Conservation (phyloP, 2,888 invertebrate species). For the Gerris lacustris region DNA sequence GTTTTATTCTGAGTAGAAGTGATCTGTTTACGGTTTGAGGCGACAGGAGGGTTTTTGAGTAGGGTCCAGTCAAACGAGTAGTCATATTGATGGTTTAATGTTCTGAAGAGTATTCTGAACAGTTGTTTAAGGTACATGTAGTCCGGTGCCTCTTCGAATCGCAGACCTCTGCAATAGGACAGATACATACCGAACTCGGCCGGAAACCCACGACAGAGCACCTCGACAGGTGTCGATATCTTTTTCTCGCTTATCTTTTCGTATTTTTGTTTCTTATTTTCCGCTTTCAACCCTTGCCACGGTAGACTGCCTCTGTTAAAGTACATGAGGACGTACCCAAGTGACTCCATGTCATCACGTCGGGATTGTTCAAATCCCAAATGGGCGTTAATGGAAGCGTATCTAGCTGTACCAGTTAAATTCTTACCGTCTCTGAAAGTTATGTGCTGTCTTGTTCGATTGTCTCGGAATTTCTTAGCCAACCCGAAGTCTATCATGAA, state of each 20-base stretch:
- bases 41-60: not conserved
- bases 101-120: not conserved
- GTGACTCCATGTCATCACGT: slow-evolving; percentile 97
- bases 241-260: not conserved
- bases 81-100: not conserved
- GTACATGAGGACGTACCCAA: slow-evolving; percentile 99
- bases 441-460: not conserved
- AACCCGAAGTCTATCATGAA: slow-evolving; percentile 11
- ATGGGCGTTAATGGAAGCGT: slow-evolving; percentile 10
- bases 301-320: slow-evolving; percentile 66
- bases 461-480: not conserved
- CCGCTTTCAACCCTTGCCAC: slow-evolving; percentile 52
- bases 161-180: not conserved
- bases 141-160: not conserved
- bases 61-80: not conserved
- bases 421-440: not conserved
- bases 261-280: not conserved
- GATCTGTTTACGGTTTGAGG: not conserved
- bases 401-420: slow-evolving; percentile 11
- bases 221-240: not conserved
- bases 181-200: not conserved
- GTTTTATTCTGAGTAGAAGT: slow-evolving; percentile 1
- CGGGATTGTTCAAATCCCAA: slow-evolving; percentile 47
- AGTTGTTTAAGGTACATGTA: not conserved
- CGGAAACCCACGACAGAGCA: not conserved